phyloP scores from a whole-genome alignment of 2,888 invertebrate species.

The Operophtera brumata region DNA sequence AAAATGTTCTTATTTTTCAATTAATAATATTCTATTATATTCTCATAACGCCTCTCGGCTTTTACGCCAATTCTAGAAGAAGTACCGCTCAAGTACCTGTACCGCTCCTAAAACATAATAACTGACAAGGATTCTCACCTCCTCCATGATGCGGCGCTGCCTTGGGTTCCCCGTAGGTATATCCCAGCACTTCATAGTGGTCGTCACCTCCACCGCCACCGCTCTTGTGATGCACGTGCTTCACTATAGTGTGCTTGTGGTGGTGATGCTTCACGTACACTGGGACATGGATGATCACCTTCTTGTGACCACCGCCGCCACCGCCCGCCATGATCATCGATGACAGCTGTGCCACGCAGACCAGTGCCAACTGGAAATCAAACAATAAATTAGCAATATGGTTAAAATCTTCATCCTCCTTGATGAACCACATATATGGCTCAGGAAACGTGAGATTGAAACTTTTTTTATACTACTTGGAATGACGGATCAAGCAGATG shows the following conservation, averaged over 20 bases:
- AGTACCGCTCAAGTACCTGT: too few species aligned
- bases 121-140: slow-evolving; percentile 40
- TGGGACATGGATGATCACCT: slow-evolving; percentile 89
- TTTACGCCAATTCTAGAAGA: too few species aligned
- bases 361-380: slow-evolving; percentile 58
- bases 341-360: slow-evolving; percentile 63
- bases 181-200: slow-evolving; percentile 85
- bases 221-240: slow-evolving; percentile 84
- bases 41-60: too few species aligned
- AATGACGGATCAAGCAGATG: too few species aligned
- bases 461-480: too few species aligned
- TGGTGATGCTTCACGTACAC: slow-evolving; percentile 88
- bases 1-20: too few species aligned
- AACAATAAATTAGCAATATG: slow-evolving; percentile 9
- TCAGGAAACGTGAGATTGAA: too few species aligned
- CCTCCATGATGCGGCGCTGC: slow-evolving; percentile 72
- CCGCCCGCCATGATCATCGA: slow-evolving; percentile 66
- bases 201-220: slow-evolving; percentile 80
- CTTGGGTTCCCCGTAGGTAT: slow-evolving; percentile 83
- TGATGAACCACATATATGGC: too few species aligned
- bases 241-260: slow-evolving; percentile 88
- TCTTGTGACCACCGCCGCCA: slow-evolving; percentile 82
- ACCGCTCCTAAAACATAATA: too few species aligned
- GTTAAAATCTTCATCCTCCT: too few species aligned
- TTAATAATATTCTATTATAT: too few species aligned